These are phyloP conservation scores for Anolis carolinensis DNA, from an alignment of 2,113 vertebrate genomes.

Conservation along the genomic window DNA sequence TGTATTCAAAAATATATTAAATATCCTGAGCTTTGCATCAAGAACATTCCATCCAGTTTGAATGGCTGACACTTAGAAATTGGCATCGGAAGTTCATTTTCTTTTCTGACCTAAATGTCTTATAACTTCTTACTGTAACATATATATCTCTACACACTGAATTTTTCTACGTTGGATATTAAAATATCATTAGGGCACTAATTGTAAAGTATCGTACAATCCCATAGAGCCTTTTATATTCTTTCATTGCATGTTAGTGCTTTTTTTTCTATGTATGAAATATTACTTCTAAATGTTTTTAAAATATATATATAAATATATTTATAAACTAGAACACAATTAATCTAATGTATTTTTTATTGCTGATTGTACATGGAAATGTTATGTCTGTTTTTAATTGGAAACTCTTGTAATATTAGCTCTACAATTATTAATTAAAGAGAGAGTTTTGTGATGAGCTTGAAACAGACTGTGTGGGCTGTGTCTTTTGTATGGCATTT, in stretches of 20 bases:
- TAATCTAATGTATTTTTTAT: conserved; percentile 81
- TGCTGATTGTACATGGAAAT: conserved; percentile 78
- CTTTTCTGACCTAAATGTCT: conserved; percentile 15
- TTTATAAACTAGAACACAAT: conserved; percentile 81
- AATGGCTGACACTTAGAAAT: conserved; percentile 31
- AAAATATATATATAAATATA: conserved; percentile 68
- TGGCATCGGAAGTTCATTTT: background rate
- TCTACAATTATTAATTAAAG: conserved; percentile 67
- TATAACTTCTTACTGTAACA: conserved; percentile 61
- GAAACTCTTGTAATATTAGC: conserved; percentile 72
- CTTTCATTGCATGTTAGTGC: conserved; percentile 74
- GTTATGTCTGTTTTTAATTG: conserved; percentile 69
- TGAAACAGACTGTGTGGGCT: conserved; percentile 8
- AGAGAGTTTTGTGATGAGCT: conserved; percentile 64
- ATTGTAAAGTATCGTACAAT: conserved; percentile 64
- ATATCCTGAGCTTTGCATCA: background rate
- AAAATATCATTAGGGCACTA: conserved; percentile 64
- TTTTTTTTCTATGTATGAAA: conserved; percentile 72
- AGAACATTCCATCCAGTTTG: conserved; percentile 25
- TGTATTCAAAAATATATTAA: background rate
- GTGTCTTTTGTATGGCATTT: too few species aligned
- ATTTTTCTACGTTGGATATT: conserved; percentile 71
- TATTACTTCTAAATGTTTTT: conserved; percentile 60
- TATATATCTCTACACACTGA: conserved; percentile 72
- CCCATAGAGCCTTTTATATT: conserved; percentile 62